Evolutionary conservation across 2,113 vertebrate genomes (phyloP).

Genomic region (Catharus minimus): DNA sequence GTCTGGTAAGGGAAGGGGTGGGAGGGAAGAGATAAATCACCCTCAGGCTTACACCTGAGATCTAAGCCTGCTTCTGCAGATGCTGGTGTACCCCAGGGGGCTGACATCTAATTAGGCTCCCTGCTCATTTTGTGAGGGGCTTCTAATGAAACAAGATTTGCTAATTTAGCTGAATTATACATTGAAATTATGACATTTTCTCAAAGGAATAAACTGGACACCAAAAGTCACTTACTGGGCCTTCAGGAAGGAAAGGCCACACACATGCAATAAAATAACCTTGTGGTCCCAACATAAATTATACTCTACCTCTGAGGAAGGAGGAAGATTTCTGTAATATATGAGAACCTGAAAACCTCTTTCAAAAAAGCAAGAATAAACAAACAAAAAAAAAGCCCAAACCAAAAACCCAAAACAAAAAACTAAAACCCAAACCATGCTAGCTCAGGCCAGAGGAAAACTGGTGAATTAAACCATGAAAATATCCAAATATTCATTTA

Average conservation of each 20-base stretch:
- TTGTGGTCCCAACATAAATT: background rate
- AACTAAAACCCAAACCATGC: background rate
- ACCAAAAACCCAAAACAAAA: background rate
- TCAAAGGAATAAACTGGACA: background rate
- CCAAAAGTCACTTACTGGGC: background rate
- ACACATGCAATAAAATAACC: background rate
- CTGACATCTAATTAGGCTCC: background rate
- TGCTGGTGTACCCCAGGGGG: background rate
- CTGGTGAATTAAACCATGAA: background rate
- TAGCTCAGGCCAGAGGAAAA: background rate
- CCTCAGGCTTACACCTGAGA: constrained; percentile 7
- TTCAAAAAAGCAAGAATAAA: background rate
- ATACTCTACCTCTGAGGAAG: background rate
- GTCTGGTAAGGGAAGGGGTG: background rate
- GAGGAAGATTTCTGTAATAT: background rate
- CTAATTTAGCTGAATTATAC: background rate
- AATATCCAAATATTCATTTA: background rate
- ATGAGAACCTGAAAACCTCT: background rate
- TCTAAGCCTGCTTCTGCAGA: background rate
- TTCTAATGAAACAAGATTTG: background rate
- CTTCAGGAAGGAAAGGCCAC: background rate
- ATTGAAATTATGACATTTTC: background rate
- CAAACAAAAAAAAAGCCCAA: background rate
- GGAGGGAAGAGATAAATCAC: constrained; percentile 28
- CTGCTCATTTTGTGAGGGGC: background rate